A percentile compares a stretch with the other conserved stretches of the same genome.
Evolutionary conservation across 2,797 vertebrate species (phyloP).

Genomic region (Mallotus villosus): DNA sequence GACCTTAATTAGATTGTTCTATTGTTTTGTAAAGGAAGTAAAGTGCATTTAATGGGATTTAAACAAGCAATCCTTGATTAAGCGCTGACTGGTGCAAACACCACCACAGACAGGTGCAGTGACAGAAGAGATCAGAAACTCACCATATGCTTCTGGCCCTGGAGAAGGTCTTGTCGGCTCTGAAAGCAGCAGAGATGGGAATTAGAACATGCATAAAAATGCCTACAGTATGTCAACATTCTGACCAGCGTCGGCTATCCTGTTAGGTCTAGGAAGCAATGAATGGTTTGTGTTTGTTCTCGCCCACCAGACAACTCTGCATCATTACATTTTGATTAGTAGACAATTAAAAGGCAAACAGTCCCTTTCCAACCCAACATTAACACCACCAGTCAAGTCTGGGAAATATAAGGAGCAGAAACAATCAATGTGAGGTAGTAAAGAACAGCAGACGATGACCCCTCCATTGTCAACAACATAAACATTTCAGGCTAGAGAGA

Average conservation of each 20-base stretch:
- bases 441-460: background rate
- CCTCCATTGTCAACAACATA: background rate
- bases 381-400: background rate
- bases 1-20: background rate
- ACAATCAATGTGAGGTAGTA: background rate
- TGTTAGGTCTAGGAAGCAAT: background rate
- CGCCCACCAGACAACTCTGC: no score
- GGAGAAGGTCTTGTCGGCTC: constrained; percentile 80
- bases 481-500: background rate
- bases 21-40: no score
- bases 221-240: background rate
- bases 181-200: constrained; percentile 50
- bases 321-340: no score
- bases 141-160: constrained; percentile 76
- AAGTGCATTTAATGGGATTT: no score
- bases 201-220: background rate
- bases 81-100: background rate
- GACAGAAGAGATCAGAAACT: constrained; percentile 22
- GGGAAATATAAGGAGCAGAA: background rate
- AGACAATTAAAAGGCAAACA: background rate
- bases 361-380: background rate
- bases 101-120: background rate
- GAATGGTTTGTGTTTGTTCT: background rate
- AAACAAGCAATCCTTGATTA: no score
- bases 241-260: background rate